phyloP scores from a whole-genome alignment of 2,888 invertebrate species.

The Gryllus longicercus region DNA sequence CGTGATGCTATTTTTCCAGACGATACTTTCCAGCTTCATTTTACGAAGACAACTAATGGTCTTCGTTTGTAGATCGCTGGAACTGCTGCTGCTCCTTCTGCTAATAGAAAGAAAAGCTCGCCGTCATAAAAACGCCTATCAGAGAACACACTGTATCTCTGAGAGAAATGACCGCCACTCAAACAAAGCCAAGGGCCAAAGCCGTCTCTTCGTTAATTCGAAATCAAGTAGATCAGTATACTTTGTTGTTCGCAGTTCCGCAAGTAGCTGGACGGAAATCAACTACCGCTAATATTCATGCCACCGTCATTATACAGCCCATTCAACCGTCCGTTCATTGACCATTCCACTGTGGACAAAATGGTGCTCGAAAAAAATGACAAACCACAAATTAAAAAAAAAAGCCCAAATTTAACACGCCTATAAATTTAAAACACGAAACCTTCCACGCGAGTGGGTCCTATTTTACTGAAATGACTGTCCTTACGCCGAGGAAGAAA shows the following conservation, averaged over 20 bases:
- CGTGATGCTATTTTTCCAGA: no score
- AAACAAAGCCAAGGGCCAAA: not conserved
- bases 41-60: no score
- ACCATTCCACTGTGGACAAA: not conserved
- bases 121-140: not conserved
- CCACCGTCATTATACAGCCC: not conserved
- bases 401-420: not conserved
- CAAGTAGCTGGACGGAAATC: not conserved
- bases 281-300: not conserved
- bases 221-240: not conserved
- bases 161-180: not conserved
- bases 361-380: not conserved
- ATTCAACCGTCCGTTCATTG: not conserved
- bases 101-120: not conserved
- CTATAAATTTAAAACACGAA: not conserved
- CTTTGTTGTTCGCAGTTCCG: not conserved
- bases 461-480: conserved; percentile 17
- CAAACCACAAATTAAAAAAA: not conserved
- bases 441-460: not conserved
- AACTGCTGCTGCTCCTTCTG: no score
- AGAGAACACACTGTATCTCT: not conserved
- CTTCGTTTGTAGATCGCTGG: no score
- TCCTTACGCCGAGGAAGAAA: not conserved
- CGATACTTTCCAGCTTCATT: no score
- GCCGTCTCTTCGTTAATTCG: not conserved